Evolutionary conservation across 1,140 invertebrate genomes (phyloP), one percentile per base, ranked within the genome.

Genomic region (Drosophila kanapiae): DNA sequence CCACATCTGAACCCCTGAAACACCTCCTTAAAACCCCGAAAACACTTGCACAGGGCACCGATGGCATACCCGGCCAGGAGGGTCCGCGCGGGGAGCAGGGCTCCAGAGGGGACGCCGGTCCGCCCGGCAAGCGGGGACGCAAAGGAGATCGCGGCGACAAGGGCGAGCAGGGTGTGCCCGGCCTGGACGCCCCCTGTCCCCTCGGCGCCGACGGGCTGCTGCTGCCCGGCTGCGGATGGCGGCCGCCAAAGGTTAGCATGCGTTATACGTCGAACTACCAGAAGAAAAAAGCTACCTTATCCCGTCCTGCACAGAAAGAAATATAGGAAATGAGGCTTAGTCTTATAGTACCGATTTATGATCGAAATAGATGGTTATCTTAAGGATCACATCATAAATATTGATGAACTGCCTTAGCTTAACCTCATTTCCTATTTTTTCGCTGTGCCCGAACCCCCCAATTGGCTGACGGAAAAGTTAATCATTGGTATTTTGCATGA

Each of bases 161-260:
- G 94, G 98, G 98, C 60, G 98, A 99, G 90, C 97, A 98, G 94
- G 91, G 92, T 80, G 97, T 99, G 75, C 98, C 98, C 14, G 98
- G 98, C 65, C 93, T 99, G 71, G 98, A 99, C 93, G 98, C 98
- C 40, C 98, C 98, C 3, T 99, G 98, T 95, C 98, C 98, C 61
- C 94, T 99, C 53, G 98, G 98, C 53, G 95, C 96, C 16, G 98
- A 99, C 93, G 98, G 98, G 67, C 94, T 99, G 81, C 98, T 98
- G 64, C 93, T 99, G 80, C 97, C 97, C 31, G 98, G 98, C 75
- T 99, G 98, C 94, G 98, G 97, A 70, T 98, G 97, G 97, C 95
- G 97, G 94, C 96, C 97, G 82, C 95, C 95, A 78, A 96, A 97
- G 95, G 96, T 97, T 94, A 92, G 88, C 91, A 92, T 91, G 91